Conservation (phyloP, 2,113 vertebrate genomes). For the Miniopterus natalensis region DNA sequence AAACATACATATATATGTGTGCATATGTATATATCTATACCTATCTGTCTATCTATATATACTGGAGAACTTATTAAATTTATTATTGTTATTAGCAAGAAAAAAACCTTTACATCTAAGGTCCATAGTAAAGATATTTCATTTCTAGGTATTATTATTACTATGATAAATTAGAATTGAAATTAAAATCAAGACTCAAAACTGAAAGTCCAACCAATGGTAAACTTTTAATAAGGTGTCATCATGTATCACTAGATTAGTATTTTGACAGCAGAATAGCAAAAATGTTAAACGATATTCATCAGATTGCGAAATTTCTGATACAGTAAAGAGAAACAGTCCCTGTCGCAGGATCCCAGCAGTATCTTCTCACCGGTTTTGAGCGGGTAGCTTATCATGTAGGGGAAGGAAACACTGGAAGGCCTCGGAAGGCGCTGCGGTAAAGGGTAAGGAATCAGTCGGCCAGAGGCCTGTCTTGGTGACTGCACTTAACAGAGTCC, state of each 20-base stretch:
- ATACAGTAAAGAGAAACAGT: neutral
- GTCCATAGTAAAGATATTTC: neutral
- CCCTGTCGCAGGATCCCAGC: neutral
- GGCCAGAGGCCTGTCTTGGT: too few species aligned
- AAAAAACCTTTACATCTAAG: neutral
- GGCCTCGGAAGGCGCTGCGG: too few species aligned
- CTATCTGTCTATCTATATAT: neutral
- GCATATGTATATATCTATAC: neutral
- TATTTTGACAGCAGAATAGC: neutral
- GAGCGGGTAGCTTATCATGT: too few species aligned
- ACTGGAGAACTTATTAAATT: neutral
- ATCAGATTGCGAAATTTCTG: neutral
- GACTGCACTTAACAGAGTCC: neutral
- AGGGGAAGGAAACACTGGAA: neutral
- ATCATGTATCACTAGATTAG: neutral
- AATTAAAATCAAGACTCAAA: slow-evolving; percentile 8
- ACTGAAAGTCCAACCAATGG: neutral
- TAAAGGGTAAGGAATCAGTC: neutral
- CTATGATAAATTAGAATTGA: neutral
- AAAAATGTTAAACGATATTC: neutral
- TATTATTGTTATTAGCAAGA: neutral
- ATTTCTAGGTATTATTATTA: neutral
- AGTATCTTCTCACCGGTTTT: neutral
- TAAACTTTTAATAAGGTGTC: neutral
- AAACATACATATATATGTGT: neutral